Conservation (phyloP, 1,140 invertebrate species). For the Kradibia gibbosae region DNA sequence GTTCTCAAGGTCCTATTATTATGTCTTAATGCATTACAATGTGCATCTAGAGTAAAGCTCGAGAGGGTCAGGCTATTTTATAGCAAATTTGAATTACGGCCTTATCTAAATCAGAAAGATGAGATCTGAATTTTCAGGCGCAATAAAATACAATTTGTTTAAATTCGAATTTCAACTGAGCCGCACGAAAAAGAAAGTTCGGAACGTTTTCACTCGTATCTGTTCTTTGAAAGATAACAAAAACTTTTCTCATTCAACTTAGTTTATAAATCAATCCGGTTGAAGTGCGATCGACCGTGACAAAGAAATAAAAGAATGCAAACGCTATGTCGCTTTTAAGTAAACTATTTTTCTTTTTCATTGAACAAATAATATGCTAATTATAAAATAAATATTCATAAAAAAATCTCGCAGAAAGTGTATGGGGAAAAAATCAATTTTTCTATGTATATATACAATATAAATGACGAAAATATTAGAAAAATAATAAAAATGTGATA, state of each 20-base stretch:
- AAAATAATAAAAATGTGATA: not conserved
- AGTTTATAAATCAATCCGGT: constrained; percentile 50
- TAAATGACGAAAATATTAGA: not conserved
- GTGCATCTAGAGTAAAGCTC: not conserved
- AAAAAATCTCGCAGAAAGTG: not conserved
- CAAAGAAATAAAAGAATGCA: constrained; percentile 33
- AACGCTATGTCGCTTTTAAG: not conserved
- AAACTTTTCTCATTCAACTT: constrained; percentile 52
- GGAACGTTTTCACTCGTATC: constrained; percentile 47
- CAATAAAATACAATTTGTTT: constrained; percentile 45
- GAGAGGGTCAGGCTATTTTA: not conserved
- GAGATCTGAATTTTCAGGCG: not conserved
- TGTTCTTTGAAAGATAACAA: constrained; percentile 50
- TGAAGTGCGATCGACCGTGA: constrained; percentile 35
- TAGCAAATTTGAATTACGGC: not conserved
- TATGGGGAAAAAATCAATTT: not conserved
- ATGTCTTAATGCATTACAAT: not conserved
- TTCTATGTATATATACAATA: not conserved
- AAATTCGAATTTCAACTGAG: constrained; percentile 46
- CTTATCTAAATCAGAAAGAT: not conserved
- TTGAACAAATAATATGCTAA: not conserved
- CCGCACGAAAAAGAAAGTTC: constrained; percentile 24
- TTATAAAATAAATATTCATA: not conserved
- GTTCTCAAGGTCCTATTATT: not conserved
- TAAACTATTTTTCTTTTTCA: constrained; percentile 18